Evolutionary conservation across 2,888 invertebrate genomes (phyloP), one percentile per base, ranked within the genome.

Genomic region (Noctua pronuba): DNA sequence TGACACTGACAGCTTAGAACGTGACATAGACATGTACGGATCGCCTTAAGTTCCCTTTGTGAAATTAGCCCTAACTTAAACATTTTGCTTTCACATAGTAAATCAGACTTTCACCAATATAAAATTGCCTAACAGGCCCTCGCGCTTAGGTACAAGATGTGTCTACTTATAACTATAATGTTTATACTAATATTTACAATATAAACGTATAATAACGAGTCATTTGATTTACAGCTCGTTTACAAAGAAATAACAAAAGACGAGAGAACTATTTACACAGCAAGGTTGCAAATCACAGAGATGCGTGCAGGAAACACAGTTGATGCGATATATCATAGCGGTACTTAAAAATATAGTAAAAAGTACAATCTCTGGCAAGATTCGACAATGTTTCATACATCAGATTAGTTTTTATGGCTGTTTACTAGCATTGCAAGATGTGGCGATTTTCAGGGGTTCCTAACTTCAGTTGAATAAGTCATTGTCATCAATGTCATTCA

Each of bases 241-340:
- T 94, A 88, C 76, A 88, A 90, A 85, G 95, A 96, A 95, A 95
- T 96, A 96, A 96, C 96, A 95, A 96, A 94, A 95, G 94, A 95
- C 94, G 94, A 95, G 95, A 93, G 89, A 91, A 90, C 90, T 96
- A 96, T 96, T 94, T 96, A 96, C 96, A 96, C 89, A 94, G 94
- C 94, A 94, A 94, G 92, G 92, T 94, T 94, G 95, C 94, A 95
- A 95, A 96, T 96, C 96, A 96, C 96, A 96, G 95, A 94, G 92
- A 93, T 91, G 94, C 94, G 94, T 95, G 95, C 92, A 89, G 90
- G 88, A 91, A 91, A 92, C 91, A 91, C 92, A 87, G 89, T 88
- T 89, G 86, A 86, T 87, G 90, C 88, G 86, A 84, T 89, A 79
- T 86, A 77, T 87, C 79, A 85, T 87, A 87, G 79, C 76, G 75